These are phyloP conservation scores for Eupithecia inturbata DNA, from an alignment of 2,888 invertebrate species.

Conservation along the genomic window DNA sequence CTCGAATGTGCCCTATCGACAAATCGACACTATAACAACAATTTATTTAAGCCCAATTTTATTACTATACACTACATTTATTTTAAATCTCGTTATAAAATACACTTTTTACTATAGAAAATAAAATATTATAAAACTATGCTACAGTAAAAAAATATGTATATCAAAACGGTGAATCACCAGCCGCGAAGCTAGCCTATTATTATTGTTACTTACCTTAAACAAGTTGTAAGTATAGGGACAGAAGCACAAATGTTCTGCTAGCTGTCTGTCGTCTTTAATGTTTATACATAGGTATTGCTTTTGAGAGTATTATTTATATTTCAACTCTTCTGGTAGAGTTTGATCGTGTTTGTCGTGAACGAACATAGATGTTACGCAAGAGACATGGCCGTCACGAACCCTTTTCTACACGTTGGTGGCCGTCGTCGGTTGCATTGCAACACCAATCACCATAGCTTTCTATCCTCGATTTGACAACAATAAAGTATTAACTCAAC, in stretches of 20 bases:
- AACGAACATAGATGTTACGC: conserved; percentile 64
- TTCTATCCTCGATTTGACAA: conserved; percentile 67
- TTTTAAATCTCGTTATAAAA: too few species aligned
- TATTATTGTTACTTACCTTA: too few species aligned
- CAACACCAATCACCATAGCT: conserved; percentile 75
- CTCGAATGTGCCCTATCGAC: conserved; percentile 5
- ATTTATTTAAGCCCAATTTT: too few species aligned
- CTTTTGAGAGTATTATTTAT: conserved; percentile 24
- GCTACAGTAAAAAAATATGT: too few species aligned
- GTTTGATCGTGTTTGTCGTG: conserved; percentile 55
- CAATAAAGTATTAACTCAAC: conserved; percentile 48
- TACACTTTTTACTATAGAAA: too few species aligned
- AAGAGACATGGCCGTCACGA: conserved; percentile 69
- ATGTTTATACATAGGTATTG: conserved; percentile 10
- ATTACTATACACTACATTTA: too few species aligned
- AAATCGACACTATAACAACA: background rate
- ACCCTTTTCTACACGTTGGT: conserved; percentile 67
- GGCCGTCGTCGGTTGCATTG: conserved; percentile 61
- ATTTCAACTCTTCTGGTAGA: conserved; percentile 40
- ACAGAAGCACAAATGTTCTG: background rate
- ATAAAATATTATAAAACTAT: too few species aligned
- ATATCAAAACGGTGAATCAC: too few species aligned
- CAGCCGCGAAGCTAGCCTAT: too few species aligned
- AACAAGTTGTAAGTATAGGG: too few species aligned
- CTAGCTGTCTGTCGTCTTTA: conserved; percentile 10